Evolutionary conservation across 2,888 invertebrate genomes (phyloP), one percentile per base, ranked within the genome.

Genomic region (Hirudinaria manillensis): DNA sequence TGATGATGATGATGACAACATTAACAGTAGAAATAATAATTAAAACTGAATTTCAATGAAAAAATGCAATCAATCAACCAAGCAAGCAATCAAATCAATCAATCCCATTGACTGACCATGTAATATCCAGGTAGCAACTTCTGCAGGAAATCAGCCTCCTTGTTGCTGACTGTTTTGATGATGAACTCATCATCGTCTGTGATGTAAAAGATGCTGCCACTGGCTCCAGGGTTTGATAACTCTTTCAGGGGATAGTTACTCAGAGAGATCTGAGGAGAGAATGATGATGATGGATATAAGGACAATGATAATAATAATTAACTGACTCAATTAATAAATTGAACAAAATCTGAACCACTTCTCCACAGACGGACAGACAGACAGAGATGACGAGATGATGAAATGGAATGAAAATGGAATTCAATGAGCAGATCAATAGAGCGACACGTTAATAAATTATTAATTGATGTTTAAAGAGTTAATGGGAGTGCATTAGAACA

Each of bases 171-270:
- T 78, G 99, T 99, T 89, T 99, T 99, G 82, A 99, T 95, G 84
- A 99, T 99, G 87, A 99, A 99, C 87, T 99, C 97, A 87, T 99
- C 99, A 87, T 99, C 99, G 83, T 91, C 90, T 34, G 96, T 96
- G 84, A 97, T 89, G 88, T 99, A 99, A 89, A 99, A 99, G 86
- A 99, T 97, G 85, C 95, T 96, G 77, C 99, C 99, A 84, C 97
- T 97, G 75, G 99, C 99, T 80, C 99, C 99, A 51, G 99, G 98
- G 88, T 99, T 99, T 81, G 95, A 93, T 81, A 99, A 87, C 87
- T 99, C 99, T 82, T 93, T 89, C 80, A 99, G 87, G 1, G 96
- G 92, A 70, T 94, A 91, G 86, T 94, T 93, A 88, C 98, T 98
- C 90, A 99, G 91, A 77, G 98, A 99, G 89, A 97, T 91, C 97